phyloP scores from a whole-genome alignment of 2,113 vertebrate species.

The Globicephala melas region DNA sequence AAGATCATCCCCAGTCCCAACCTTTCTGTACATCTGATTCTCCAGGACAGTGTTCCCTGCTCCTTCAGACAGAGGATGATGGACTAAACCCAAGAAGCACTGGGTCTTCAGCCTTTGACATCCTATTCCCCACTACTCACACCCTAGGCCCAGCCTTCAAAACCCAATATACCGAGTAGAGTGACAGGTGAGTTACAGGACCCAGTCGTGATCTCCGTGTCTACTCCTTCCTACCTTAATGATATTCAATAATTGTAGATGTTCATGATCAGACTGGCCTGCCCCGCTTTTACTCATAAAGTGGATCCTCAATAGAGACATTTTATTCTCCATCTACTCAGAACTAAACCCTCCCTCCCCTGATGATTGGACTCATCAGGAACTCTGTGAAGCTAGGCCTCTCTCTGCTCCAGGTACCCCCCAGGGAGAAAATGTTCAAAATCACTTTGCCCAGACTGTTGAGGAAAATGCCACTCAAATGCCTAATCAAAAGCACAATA shows the following conservation, averaged over 20 bases:
- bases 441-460: constrained; percentile 28
- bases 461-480: constrained; percentile 59
- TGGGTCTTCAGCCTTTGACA: not conserved
- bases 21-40: not conserved
- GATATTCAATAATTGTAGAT: not conserved
- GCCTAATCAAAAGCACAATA: constrained; percentile 57
- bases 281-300: not conserved
- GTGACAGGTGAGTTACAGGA: not conserved
- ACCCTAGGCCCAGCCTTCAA: not conserved
- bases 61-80: not conserved
- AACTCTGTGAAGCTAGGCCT: not conserved
- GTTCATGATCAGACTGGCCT: not conserved
- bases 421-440: constrained; percentile 44
- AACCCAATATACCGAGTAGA: not conserved
- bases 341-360: not conserved
- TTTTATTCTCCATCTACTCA: not conserved
- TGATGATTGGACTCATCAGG: not conserved
- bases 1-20: not conserved
- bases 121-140: not conserved
- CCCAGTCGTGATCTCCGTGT: not conserved
- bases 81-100: not conserved
- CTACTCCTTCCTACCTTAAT: not conserved
- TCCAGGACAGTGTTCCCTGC: not conserved
- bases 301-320: not conserved
- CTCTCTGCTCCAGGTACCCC: not conserved